Conservation (phyloP, 2,797 vertebrate genomes). For the Loriculus beryllinus region DNA sequence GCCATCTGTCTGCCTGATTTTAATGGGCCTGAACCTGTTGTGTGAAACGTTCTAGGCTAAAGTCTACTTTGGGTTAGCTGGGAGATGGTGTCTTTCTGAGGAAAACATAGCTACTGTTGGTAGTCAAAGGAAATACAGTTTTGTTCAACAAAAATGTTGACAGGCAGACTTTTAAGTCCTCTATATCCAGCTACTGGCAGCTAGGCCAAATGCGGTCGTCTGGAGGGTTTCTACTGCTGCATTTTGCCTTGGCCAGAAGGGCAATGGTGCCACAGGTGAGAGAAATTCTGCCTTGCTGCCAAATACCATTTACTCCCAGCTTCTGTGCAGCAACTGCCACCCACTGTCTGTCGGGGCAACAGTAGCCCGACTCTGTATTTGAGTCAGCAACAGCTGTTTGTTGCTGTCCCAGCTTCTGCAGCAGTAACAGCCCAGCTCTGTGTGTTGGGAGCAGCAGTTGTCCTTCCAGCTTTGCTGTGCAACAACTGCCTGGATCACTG, state of each 20-base stretch:
- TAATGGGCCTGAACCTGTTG: neutral
- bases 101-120: neutral
- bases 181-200: neutral
- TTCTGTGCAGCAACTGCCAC: conserved; percentile 43
- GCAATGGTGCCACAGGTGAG: conserved; percentile 6
- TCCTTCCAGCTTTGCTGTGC: neutral
- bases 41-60: neutral
- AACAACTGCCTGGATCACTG: conserved; percentile 35
- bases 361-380: neutral
- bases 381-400: neutral
- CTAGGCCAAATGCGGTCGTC: neutral
- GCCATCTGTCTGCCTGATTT: neutral
- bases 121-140: neutral
- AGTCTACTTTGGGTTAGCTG: neutral
- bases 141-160: neutral
- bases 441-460: conserved; percentile 25
- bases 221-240: neutral
- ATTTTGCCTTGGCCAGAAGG: neutral
- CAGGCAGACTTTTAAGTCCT: neutral
- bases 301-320: neutral
- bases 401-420: neutral
- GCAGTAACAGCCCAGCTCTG: neutral
- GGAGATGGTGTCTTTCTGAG: neutral
- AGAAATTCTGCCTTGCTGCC: neutral
- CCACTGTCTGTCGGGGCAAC: neutral